These are phyloP conservation scores for Ptychoptera albimana DNA, from an alignment of 2,888 invertebrate species.

Conservation along the genomic window DNA sequence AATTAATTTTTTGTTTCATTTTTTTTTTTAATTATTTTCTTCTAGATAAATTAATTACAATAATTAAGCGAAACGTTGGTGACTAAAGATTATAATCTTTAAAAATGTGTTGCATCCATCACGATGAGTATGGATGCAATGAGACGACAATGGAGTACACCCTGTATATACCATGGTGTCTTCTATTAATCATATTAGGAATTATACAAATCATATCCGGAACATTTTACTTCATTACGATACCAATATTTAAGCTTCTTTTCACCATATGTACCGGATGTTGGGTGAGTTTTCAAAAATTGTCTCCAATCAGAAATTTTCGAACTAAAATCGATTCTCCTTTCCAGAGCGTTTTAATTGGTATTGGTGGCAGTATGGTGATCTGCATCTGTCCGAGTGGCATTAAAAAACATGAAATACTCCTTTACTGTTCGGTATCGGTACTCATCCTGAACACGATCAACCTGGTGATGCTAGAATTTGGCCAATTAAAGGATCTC, in stretches of 20 bases:
- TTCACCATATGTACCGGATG: constrained; percentile 35
- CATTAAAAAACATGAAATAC: constrained; percentile 29
- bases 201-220: constrained; percentile 35
- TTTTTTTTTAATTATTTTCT: too few species aligned
- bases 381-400: constrained; percentile 31
- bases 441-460: constrained; percentile 18
- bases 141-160: constrained; percentile 1
- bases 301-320: not conserved
- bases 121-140: not conserved
- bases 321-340: constrained; percentile 8
- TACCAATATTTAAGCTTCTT: constrained; percentile 33
- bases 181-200: constrained; percentile 32
- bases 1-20: too few species aligned
- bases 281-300: constrained; percentile 28
- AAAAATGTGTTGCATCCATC: too few species aligned
- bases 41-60: too few species aligned
- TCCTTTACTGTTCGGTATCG: constrained; percentile 29
- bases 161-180: constrained; percentile 33
- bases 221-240: constrained; percentile 34
- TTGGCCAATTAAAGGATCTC: constrained; percentile 4
- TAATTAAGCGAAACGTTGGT: too few species aligned
- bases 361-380: constrained; percentile 32
- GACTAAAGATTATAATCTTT: too few species aligned
- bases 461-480: constrained; percentile 14
- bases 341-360: constrained; percentile 33